Evolutionary conservation across 2,888 invertebrate species (phyloP).

Genomic region (Leptopilina syphax): DNA sequence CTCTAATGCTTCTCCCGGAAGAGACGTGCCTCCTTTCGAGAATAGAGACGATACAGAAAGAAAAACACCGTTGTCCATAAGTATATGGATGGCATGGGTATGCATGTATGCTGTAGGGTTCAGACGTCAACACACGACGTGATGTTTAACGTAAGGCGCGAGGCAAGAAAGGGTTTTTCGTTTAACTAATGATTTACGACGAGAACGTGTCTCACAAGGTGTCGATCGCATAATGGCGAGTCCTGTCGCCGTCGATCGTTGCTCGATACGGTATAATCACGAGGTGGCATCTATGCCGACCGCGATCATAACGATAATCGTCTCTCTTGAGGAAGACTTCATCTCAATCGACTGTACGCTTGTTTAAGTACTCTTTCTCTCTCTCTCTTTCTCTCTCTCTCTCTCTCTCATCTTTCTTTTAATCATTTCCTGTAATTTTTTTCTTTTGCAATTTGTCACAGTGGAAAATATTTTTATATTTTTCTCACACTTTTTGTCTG

Average conservation of each 20-base stretch:
- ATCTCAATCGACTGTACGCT: slow-evolving; percentile 50
- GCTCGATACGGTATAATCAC: slow-evolving; percentile 72
- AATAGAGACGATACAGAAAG: slow-evolving; percentile 17
- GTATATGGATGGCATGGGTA: slow-evolving; percentile 22
- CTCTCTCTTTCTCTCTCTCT: too few species aligned
- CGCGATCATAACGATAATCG: slow-evolving; percentile 72
- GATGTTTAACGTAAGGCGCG: slow-evolving; percentile 38
- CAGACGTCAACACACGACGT: slow-evolving; percentile 38
- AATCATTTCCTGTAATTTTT: too few species aligned
- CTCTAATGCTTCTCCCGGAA: slow-evolving; percentile 30
- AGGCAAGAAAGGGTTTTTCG: slow-evolving; percentile 62
- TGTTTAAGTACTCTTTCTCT: too few species aligned
- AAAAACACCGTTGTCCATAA: slow-evolving; percentile 33
- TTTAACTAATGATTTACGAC: slow-evolving; percentile 70
- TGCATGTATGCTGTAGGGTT: not conserved
- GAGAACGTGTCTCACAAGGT: slow-evolving; percentile 71
- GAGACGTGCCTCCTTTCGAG: slow-evolving; percentile 32
- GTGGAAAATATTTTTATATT: too few species aligned
- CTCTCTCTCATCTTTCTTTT: too few species aligned
- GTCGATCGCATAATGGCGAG: slow-evolving; percentile 74
- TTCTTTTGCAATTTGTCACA: too few species aligned
- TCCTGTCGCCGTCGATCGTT: slow-evolving; percentile 68
- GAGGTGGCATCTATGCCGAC: slow-evolving; percentile 71
- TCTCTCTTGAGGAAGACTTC: slow-evolving; percentile 69
- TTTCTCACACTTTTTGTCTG: too few species aligned